phyloP scores from a whole-genome alignment of 2,113 vertebrate genomes.

The cat (Felis catus) region F.catus_Fca126_mat1.0 CM031419.1:161274001-161274500 shows the following conservation, averaged over 20 bases:
- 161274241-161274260: slow-evolving; percentile 53
- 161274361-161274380: slow-evolving; percentile 10
- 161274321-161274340: slow-evolving; percentile 72
- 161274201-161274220: slow-evolving; percentile 69
- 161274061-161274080: slow-evolving; percentile 65
- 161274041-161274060: neutral
- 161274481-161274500: slow-evolving; percentile 8
- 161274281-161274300: slow-evolving; percentile 71
- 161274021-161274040: neutral
- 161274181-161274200: slow-evolving; percentile 66
- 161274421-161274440: neutral
- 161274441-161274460: neutral
- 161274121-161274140: slow-evolving; percentile 48
- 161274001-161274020: neutral
- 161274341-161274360: slow-evolving; percentile 70
- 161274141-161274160: slow-evolving; percentile 48
- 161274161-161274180: slow-evolving; percentile 7
- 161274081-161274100: slow-evolving; percentile 44
- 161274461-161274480: neutral
- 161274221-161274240: slow-evolving; percentile 65
- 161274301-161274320: slow-evolving; percentile 67
- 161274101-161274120: slow-evolving; percentile 47
- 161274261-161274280: slow-evolving; percentile 71
- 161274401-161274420: neutral
- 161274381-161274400: neutral